Base-by-base conservation (phyloP, 2,797 vertebrate genomes). In the Rhinatrema bivittatum region DNA sequence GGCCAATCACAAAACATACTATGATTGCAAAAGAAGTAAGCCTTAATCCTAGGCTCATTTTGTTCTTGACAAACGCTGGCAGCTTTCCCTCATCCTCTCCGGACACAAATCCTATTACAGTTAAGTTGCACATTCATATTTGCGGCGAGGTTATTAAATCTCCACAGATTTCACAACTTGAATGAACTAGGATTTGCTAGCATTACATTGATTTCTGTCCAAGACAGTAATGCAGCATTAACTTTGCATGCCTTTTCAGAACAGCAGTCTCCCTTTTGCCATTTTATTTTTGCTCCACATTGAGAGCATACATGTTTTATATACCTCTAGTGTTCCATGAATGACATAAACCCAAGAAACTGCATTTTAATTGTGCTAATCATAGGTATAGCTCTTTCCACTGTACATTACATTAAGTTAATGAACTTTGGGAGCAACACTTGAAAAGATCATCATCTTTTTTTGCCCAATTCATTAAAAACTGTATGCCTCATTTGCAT, bases 281-380 rank as follows among this genome's bases (percentile, higher is more conserved):
- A n/a, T n/a, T n/a, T n/a, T n/a, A n/a, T n/a, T n/a, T n/a, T n/a
- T n/a, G n/a, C n/a, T n/a, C n/a, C n/a, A n/a, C n/a, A n/a, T n/a
- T n/a, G n/a, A n/a, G n/a, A n/a, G n/a, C n/a, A n/a, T n/a, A 28
- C 43, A 42, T 49, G 13, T 35, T 64, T 55, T 42, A 25, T 19
- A 27, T 56, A 35, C 36, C 56, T 25, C 50, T 16, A 64, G 10
- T 25, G 45, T 62, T 45, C 23, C 29, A 12, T 55, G 25, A 50
- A 46, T 37, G 50, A 36, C 5, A 39, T 26, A 53, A 43, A 38
- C 19, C 29, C 52, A 9, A 63, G 47, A 51, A 46, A 51, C 62
- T 45, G 42, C 18, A 53, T 65, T 70, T 68, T 69, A 66, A 71
- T 69, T 69, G 39, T 50, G 53, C 37, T 61, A 48, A 50, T 65